Conservation (phyloP, 2,113 vertebrate genomes). For the Haemorhous mexicanus region DNA sequence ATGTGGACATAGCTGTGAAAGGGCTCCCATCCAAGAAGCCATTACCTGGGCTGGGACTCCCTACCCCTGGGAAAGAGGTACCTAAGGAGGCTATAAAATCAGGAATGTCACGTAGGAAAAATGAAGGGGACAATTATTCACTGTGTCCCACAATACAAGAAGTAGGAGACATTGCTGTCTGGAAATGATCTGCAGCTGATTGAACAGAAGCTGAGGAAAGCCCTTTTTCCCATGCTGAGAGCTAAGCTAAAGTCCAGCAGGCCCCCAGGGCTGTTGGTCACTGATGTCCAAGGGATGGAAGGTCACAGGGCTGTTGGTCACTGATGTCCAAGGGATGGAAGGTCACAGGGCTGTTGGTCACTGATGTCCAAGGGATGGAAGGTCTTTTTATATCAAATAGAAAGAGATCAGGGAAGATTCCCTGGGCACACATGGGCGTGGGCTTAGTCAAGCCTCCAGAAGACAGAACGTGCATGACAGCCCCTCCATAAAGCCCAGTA, state of each 20-base stretch:
- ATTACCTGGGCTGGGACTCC: neutral
- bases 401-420: neutral
- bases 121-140: neutral
- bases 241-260: neutral
- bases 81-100: neutral
- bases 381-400: neutral
- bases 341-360: neutral
- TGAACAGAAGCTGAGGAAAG: neutral
- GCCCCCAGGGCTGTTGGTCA: neutral
- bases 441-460: neutral
- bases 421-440: fast-evolving
- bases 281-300: neutral
- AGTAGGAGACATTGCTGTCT: neutral
- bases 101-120: neutral
- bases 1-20: neutral
- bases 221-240: neutral
- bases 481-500: neutral
- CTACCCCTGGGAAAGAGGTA: neutral
- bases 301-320: neutral
- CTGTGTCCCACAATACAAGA: neutral
- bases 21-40: neutral
- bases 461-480: neutral
- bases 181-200: neutral
- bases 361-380: neutral
- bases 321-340: neutral